These are phyloP conservation scores for Mactromeris polynyma DNA, from an alignment of 2,888 invertebrate species.

Conservation along the genomic window DNA sequence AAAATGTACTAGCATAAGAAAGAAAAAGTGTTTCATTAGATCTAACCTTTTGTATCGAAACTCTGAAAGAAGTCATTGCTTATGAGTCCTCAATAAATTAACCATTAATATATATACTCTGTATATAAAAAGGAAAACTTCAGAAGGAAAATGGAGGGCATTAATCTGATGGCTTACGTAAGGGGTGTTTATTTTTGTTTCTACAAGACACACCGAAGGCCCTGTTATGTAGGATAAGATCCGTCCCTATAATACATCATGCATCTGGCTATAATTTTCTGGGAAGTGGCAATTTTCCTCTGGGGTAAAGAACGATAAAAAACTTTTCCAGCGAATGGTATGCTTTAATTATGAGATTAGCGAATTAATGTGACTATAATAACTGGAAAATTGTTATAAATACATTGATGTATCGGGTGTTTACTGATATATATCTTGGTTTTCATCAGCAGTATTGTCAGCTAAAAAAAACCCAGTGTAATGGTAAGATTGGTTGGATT, in stretches of 20 bases:
- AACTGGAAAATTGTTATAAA: slow-evolving; percentile 1
- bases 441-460: not conserved
- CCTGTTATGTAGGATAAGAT: not conserved
- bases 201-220: not conserved
- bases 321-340: not conserved
- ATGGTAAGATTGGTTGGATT: too few species aligned
- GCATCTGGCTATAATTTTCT: not conserved
- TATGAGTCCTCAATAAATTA: not conserved
- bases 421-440: not conserved
- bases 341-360: not conserved
- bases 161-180: not conserved
- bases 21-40: not conserved
- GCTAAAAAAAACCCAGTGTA: not conserved
- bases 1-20: not conserved
- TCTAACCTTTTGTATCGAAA: not conserved
- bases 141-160: not conserved
- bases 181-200: not conserved
- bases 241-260: not conserved
- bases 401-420: not conserved
- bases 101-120: not conserved
- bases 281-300: not conserved
- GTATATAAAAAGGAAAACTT: not conserved
- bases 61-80: not conserved
- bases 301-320: not conserved
- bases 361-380: not conserved